phyloP scores from a whole-genome alignment of 2,113 vertebrate species.

The Cyprinodon tularosa region DNA sequence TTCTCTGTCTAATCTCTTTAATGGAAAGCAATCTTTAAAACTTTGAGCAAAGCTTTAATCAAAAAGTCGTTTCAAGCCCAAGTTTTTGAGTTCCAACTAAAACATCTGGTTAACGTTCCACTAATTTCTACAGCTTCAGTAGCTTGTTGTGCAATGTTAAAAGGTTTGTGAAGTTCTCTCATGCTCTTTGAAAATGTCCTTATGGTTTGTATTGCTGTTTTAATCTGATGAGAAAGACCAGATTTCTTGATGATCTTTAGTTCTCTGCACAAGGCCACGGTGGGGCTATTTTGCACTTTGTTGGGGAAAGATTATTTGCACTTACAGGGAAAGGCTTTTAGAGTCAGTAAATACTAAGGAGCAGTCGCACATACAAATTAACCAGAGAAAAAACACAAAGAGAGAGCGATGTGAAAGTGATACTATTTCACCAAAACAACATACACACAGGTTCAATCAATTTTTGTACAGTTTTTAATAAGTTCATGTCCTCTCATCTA shows the following conservation, averaged over 20 bases:
- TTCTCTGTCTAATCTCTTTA: background rate
- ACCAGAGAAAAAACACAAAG: background rate
- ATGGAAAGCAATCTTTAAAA: constrained; percentile 17
- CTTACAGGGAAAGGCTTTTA: constrained; percentile 63
- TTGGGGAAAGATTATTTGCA: constrained; percentile 73
- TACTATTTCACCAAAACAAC: background rate
- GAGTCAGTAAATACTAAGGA: constrained; percentile 68
- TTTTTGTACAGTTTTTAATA: background rate
- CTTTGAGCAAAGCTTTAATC: constrained; percentile 1
- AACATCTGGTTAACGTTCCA: constrained; percentile 18
- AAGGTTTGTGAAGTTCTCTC: constrained; percentile 16
- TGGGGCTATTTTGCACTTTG: constrained; percentile 69
- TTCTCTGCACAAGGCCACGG: constrained; percentile 57
- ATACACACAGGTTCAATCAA: background rate
- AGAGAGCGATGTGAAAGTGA: background rate
- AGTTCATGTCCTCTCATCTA: constrained; percentile 49
- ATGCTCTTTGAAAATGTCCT: constrained; percentile 41
- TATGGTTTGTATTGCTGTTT: constrained; percentile 27
- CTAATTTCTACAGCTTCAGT: constrained; percentile 6
- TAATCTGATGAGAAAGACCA: constrained; percentile 46
- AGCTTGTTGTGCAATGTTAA: background rate
- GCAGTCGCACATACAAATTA: constrained; percentile 27
- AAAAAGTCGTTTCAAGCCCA: constrained; percentile 19
- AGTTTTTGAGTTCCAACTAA: constrained; percentile 30
- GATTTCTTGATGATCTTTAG: constrained; percentile 50